These are phyloP conservation scores for Temnopleurus reevesii DNA, from an alignment of 53 echinoderm and acorn worm genomes.

Conservation along the genomic window DNA sequence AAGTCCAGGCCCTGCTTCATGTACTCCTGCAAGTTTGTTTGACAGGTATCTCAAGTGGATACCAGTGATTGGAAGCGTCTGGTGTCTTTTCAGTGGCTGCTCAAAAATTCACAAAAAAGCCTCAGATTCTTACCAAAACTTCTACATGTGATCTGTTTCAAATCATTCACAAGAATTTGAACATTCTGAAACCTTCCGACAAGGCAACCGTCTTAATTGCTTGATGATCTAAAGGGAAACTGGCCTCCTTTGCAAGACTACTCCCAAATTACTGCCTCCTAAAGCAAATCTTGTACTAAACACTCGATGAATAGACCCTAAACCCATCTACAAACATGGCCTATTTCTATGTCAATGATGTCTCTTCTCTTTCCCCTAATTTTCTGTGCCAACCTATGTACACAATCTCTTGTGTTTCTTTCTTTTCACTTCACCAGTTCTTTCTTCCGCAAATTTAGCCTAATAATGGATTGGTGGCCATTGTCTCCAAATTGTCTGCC, in stretches of 20 bases:
- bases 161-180: too few species aligned
- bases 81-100: too few species aligned
- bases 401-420: not conserved
- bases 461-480: slow-evolving; percentile 3
- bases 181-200: too few species aligned
- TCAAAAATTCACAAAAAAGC: too few species aligned
- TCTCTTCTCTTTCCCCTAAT: not conserved
- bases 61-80: too few species aligned
- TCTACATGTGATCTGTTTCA: too few species aligned
- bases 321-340: slow-evolving; percentile 42
- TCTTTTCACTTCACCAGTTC: too few species aligned
- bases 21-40: too few species aligned
- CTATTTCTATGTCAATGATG: not conserved
- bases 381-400: not conserved
- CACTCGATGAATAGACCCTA: slow-evolving; percentile 13
- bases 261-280: not conserved
- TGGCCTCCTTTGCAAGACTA: not conserved
- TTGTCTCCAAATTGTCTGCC: slow-evolving; percentile 8
- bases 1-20: not conserved
- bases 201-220: too few species aligned
- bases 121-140: too few species aligned
- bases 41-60: too few species aligned
- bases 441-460: slow-evolving; percentile 18
- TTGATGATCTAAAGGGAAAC: too few species aligned
- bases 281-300: slow-evolving; percentile 45